phyloP scores from a whole-genome alignment of 2,113 vertebrate genomes.

The Cyanoderma ruficeps region DNA sequence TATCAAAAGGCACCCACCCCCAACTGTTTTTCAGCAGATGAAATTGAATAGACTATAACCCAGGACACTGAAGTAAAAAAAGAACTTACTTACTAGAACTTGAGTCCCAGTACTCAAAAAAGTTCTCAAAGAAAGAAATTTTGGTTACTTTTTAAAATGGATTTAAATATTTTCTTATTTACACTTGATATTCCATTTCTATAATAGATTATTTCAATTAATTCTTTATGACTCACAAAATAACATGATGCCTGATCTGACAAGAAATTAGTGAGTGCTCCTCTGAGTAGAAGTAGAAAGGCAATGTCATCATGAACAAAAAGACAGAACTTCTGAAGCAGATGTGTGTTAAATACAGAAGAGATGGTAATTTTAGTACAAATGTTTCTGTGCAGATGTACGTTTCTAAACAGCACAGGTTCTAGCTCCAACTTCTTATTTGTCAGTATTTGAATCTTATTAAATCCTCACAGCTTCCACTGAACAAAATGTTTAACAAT shows the following conservation, averaged over 20 bases:
- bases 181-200: background rate
- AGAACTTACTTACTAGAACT: background rate
- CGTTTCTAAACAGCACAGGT: background rate
- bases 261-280: background rate
- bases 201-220: background rate
- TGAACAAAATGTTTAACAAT: background rate
- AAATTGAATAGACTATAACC: no score
- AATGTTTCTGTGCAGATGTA: background rate
- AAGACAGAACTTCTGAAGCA: background rate
- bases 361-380: background rate
- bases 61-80: background rate
- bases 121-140: background rate
- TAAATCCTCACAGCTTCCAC: rapidly evolving
- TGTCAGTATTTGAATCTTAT: background rate
- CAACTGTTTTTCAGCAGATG: no score
- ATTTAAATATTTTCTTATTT: background rate
- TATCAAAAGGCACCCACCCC: no score
- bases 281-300: background rate
- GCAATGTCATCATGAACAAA: background rate
- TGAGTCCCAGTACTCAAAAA: background rate
- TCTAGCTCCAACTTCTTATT: background rate
- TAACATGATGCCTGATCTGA: background rate
- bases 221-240: background rate
- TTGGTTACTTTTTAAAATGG: background rate
- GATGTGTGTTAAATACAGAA: background rate